Conservation (phyloP, 2,797 vertebrate species). For the Serranus cabrilla region DNA sequence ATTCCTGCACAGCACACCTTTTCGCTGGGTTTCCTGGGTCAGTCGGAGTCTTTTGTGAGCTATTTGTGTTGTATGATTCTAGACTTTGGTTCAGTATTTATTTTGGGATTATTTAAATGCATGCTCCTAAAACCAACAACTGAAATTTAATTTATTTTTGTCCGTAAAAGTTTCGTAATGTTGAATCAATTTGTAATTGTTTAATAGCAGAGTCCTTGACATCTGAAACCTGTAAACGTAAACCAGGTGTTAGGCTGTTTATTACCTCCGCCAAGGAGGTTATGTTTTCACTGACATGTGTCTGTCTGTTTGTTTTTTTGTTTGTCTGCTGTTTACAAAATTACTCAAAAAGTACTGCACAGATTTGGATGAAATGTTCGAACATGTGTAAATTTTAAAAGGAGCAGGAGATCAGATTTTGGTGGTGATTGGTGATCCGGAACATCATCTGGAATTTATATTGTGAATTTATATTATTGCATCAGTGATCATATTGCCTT, state of each 20-base stretch:
- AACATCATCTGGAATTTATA: too few species aligned
- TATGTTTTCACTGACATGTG: neutral
- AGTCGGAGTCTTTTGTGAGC: neutral
- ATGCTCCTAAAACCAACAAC: neutral
- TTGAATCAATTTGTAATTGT: neutral
- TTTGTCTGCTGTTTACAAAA: too few species aligned
- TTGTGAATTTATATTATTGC: too few species aligned
- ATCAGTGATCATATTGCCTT: too few species aligned
- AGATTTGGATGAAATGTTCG: too few species aligned
- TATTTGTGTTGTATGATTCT: neutral
- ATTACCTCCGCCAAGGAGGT: too few species aligned
- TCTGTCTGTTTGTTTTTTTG: too few species aligned
- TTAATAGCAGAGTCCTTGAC: neutral
- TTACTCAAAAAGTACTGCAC: too few species aligned
- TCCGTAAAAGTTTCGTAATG: neutral
- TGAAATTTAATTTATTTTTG: neutral
- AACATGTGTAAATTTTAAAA: too few species aligned
- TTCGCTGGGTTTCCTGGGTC: constrained; percentile 4
- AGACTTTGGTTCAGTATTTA: neutral
- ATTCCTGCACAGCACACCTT: constrained; percentile 10
- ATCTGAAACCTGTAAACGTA: neutral
- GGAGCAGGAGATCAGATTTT: too few species aligned
- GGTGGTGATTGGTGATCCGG: too few species aligned
- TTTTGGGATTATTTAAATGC: neutral
- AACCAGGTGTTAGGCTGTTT: neutral